These are phyloP conservation scores for Epicampocera succincta DNA, from an alignment of 2,888 invertebrate genomes.

Conservation along the genomic window DNA sequence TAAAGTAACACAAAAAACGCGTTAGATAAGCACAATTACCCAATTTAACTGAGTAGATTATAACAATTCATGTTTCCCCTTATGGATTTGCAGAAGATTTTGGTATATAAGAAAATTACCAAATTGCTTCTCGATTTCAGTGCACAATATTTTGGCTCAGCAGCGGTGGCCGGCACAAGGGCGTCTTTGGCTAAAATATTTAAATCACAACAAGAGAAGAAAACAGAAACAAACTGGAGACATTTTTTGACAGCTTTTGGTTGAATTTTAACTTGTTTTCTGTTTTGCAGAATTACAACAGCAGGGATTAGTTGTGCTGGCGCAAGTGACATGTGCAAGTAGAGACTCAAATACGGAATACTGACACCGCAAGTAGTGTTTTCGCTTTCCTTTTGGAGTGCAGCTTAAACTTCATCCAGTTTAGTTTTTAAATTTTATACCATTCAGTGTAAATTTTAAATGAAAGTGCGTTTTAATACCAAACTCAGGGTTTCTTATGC, in stretches of 20 bases:
- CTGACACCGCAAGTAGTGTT: too few relatives aligned
- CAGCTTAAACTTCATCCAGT: too few relatives aligned
- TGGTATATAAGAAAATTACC: constrained; percentile 46
- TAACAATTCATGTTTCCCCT: constrained; percentile 56
- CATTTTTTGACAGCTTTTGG: constrained; percentile 46
- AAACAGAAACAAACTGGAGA: constrained; percentile 23
- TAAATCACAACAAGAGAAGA: constrained; percentile 22
- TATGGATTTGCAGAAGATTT: constrained; percentile 27
- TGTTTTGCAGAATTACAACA: constrained; percentile 16
- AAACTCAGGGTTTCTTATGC: too few relatives aligned
- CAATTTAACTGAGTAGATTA: constrained; percentile 69
- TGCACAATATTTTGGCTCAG: constrained; percentile 10
- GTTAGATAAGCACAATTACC: constrained; percentile 71
- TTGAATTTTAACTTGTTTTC: constrained; percentile 20
- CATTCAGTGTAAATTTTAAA: too few relatives aligned
- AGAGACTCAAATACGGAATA: constrained; percentile 27
- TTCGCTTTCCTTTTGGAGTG: too few relatives aligned
- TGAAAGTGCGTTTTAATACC: too few relatives aligned
- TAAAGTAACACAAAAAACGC: constrained; percentile 44
- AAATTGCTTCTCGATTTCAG: constrained; percentile 63
- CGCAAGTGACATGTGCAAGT: constrained; percentile 46
- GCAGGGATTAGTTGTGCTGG: constrained; percentile 37
- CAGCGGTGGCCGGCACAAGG: constrained; percentile 3
- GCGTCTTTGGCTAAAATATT: constrained; percentile 50
- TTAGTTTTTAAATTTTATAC: too few relatives aligned